Percentiles rank a stretch among this genome's conserved stretches.
phyloP scores from a whole-genome alignment of 92 coral and sea anemone species.

The Bergia sp. region DNA sequence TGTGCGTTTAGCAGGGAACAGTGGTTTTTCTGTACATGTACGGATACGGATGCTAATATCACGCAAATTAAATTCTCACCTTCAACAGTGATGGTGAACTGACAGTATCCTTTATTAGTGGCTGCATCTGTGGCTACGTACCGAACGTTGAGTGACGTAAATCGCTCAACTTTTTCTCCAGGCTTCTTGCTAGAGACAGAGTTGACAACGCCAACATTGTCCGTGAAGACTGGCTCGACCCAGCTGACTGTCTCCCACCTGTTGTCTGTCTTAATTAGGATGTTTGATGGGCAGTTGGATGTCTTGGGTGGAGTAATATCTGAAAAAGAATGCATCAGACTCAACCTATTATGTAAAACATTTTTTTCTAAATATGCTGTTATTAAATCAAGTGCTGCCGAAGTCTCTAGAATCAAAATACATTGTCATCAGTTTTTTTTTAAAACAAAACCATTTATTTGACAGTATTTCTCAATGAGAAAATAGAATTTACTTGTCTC shows the following conservation, averaged over 20 bases:
- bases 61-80: slow-evolving; percentile 39
- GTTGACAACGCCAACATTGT: slow-evolving; percentile 82
- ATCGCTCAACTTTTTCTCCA: slow-evolving; percentile 77
- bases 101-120: slow-evolving; percentile 76
- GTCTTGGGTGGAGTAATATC: slow-evolving; percentile 85
- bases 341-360: background rate
- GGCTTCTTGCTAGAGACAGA: slow-evolving; percentile 74
- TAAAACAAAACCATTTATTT: too few species aligned
- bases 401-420: too few species aligned
- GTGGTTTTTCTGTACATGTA: too few species aligned
- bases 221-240: slow-evolving; percentile 88
- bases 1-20: too few species aligned
- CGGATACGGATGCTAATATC: background rate
- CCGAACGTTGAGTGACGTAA: slow-evolving; percentile 75
- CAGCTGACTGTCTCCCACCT: slow-evolving; percentile 59
- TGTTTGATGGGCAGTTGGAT: slow-evolving; percentile 68
- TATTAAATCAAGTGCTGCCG: too few species aligned
- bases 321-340: slow-evolving; percentile 7
- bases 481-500: too few species aligned
- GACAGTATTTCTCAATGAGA: too few species aligned
- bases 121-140: slow-evolving; percentile 87
- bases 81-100: slow-evolving; percentile 73
- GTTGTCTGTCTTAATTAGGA: slow-evolving; percentile 41
- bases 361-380: too few species aligned
- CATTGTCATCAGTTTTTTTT: too few species aligned